A percentile compares a stretch with the other conserved stretches of the same genome.
Evolutionary conservation across 2,888 invertebrate species (phyloP).

Genomic region (Pogonocherus hispidulus): DNA sequence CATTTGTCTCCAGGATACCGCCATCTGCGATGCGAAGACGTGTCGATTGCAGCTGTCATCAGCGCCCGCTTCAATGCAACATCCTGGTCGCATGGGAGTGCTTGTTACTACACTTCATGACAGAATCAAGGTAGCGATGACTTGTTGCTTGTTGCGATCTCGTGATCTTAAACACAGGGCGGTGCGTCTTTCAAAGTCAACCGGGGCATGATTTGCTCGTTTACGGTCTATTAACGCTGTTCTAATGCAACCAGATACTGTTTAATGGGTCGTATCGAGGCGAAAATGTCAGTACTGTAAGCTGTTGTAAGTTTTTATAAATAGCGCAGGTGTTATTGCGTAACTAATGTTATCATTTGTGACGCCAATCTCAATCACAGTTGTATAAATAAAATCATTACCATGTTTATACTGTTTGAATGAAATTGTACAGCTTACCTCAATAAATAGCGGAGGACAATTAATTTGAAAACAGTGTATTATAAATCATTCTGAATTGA

Average conservation of each 20-base stretch:
- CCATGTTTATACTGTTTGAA: not conserved
- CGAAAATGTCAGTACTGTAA: not conserved
- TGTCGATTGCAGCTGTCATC: not conserved
- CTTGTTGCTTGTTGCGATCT: too few relatives aligned
- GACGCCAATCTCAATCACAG: not conserved
- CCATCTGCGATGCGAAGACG: not conserved
- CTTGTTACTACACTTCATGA: not conserved
- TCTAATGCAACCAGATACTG: not conserved
- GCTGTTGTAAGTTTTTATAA: not conserved
- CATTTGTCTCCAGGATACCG: constrained; percentile 3
- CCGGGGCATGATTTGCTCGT: not conserved
- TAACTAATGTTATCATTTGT: not conserved
- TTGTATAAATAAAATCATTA: not conserved
- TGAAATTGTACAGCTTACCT: too few relatives aligned
- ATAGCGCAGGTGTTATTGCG: not conserved
- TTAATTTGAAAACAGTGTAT: too few relatives aligned
- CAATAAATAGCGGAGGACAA: too few relatives aligned
- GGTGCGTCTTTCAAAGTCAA: not conserved
- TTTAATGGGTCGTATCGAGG: not conserved
- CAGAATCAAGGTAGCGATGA: constrained; percentile 6
- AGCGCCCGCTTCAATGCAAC: not conserved
- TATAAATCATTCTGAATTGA: too few relatives aligned
- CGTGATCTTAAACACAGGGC: not conserved
- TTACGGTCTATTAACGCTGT: not conserved
- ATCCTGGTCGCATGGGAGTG: constrained; percentile 12